Percentiles rank a stretch among this genome's conserved stretches.
Evolutionary conservation across 2,888 invertebrate genomes (phyloP).

Genomic region (Drosophila lacicola): DNA sequence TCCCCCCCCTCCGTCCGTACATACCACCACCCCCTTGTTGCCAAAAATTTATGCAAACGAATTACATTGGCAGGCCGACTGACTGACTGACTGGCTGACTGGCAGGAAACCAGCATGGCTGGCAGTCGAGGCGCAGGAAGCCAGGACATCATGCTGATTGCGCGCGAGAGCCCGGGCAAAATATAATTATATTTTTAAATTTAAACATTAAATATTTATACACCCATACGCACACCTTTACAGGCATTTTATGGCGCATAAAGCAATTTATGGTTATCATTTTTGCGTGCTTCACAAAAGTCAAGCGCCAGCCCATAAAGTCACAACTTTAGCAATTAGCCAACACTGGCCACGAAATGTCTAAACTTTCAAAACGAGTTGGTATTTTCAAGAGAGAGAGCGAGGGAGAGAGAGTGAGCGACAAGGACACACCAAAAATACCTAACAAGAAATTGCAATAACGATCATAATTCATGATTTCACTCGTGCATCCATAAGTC

Average conservation of each 20-base stretch:
- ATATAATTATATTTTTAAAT: conserved; percentile 75
- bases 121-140: conserved; percentile 25
- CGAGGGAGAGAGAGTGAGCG: background rate
- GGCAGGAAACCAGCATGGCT: conserved; percentile 60
- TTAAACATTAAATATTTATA: conserved; percentile 71
- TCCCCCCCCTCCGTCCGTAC: background rate
- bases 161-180: conserved; percentile 35
- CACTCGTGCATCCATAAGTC: conserved; percentile 47
- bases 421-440: background rate
- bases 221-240: conserved; percentile 26
- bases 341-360: conserved; percentile 29
- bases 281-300: conserved; percentile 27
- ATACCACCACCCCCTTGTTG: background rate
- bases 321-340: conserved; percentile 56
- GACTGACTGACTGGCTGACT: conserved; percentile 38
- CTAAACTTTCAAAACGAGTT: conserved; percentile 11
- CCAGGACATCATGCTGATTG: conserved; percentile 66
- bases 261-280: conserved; percentile 60
- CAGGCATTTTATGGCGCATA: conserved; percentile 43
- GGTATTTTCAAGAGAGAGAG: too few relatives aligned
- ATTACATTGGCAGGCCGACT: conserved; percentile 72
- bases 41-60: conserved; percentile 75
- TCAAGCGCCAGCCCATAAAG: conserved; percentile 33
- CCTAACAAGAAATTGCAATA: conserved; percentile 38
- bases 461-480: conserved; percentile 62